Base-by-base conservation (phyloP, 2,797 vertebrate genomes). In the Limosa lapponica region DNA sequence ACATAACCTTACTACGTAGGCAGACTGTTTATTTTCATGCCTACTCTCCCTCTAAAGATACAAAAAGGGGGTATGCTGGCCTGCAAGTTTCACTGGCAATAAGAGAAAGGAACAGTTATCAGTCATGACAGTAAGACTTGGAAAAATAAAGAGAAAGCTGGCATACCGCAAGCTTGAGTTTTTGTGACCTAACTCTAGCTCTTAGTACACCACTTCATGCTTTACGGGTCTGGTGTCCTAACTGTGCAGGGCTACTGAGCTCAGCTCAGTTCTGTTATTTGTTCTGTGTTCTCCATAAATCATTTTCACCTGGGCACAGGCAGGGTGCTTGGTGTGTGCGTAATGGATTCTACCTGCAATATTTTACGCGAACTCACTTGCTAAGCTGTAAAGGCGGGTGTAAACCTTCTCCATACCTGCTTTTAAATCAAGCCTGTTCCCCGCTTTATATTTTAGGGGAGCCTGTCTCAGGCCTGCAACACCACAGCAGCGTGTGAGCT, bases 1-100 rank as follows among this genome's bases (percentile, higher is more conserved):
- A 28, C 0, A 1, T 8, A 43, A 23, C 27, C 20, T 24, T 34
- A 13, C 66, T 2, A 4, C 3, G 16, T 0, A 25, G 46, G n/a
- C n/a, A n/a, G n/a, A 8, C 10, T 1, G 16, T 0, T 41, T 44
- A 28, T 32, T 70, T 37, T 58, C 13, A 32, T 0, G 39, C 36
- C 41, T 12, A 2, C n/a, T 36, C 3, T 30, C 3, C 3, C 49
- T 30, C 12, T 1, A 7, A 20, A 36, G 34, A 4, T 17, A 36
- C 1, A 25, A 32, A 22, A 41, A 62, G 36, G 12, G 2, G 24
- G 11, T 16, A 18, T 0, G 4, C 1, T 11, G 17, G 25, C n/a
- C 24, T 10, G 22, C 41, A 7, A 6, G 20, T 9, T 27, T 32
- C 83, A 10, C 37, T 0, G 43, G 39, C 49, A 6, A 2, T 0